Evolutionary conservation across 1,140 invertebrate species (phyloP), one percentile per base, ranked within the genome.

Genomic region (Pteromalus puparum): DNA sequence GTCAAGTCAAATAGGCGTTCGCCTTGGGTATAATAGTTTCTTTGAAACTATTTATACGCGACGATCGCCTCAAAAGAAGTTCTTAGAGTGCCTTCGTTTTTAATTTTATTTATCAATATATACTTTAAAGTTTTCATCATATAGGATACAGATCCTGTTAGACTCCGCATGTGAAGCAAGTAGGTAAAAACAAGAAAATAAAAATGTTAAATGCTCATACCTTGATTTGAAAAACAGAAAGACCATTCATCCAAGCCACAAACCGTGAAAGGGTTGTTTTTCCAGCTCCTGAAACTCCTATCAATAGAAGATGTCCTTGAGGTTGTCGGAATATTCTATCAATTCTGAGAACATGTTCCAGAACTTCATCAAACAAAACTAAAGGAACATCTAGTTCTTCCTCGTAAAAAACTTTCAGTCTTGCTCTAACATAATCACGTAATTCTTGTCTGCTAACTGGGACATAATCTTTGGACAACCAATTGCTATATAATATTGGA

Each of bases 191-290:
- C 10, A 42, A 9, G 38, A 42, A 42, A 42, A 53, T 53, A 18
- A 18, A 53, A 12, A 53, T 53, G 1, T 18, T 21, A 70, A 67
- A 38, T 80, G 46, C 0, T 78, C 73, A 86, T 90, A 95, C 96
- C 93, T 98, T 98, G 83, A 99, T 99, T 94, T 99, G 99, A 95
- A 99, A 99, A 21, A 99, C 98, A 84, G 97, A 98, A 4, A 99
- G 94, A 38, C 99, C 99, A 93, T 99, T 99, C 97, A 99, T 99
- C 98, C 99, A 99, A 74, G 99, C 99, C 38, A 99, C 99, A 93
- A 99, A 99, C 86, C 99, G 94, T 12, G 98, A 99, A 77, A 99
- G 95, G 18, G 99, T 99, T 1, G 99, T 99, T 94, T 99, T 99
- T 81, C 99, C 99, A 86, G 99, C 98, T 53, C 99, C 99, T 86